These are phyloP conservation scores for Sylvilagus floridanus DNA, from an alignment of 2,797 vertebrate species.

Conservation along the genomic window DNA sequence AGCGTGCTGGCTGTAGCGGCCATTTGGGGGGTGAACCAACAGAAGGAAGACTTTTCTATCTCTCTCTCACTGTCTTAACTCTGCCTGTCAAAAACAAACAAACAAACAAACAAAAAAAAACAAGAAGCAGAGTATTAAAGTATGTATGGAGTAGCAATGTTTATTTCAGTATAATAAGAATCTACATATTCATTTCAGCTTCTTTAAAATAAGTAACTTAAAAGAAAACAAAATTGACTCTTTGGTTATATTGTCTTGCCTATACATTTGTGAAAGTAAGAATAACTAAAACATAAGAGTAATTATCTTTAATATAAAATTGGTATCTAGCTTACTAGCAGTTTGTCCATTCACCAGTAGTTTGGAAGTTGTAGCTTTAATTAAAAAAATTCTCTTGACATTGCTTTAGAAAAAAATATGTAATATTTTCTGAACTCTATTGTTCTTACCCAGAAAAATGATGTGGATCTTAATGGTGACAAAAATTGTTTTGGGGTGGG, in stretches of 20 bases:
- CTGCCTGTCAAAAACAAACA: too few relatives aligned
- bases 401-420: slow-evolving; percentile 6
- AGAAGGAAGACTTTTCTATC: too few relatives aligned
- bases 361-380: slow-evolving; percentile 40
- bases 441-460: slow-evolving; percentile 15
- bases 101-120: neutral
- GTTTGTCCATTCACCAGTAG: slow-evolving; percentile 5
- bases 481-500: slow-evolving; percentile 30
- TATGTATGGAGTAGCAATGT: neutral
- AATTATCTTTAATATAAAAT: slow-evolving; percentile 1
- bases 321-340: neutral
- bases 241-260: slow-evolving; percentile 18
- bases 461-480: slow-evolving; percentile 26
- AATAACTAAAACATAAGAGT: neutral
- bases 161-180: slow-evolving; percentile 32
- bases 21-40: too few relatives aligned
- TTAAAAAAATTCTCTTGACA: neutral
- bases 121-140: neutral
- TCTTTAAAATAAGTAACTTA: slow-evolving; percentile 33
- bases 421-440: slow-evolving; percentile 16
- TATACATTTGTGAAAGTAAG: slow-evolving; percentile 33
- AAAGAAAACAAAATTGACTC: slow-evolving; percentile 8
- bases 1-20: too few relatives aligned
- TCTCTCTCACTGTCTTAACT: too few relatives aligned
- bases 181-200: neutral